phyloP scores from a whole-genome alignment of 2,113 vertebrate species.

The Labeo catla region DNA sequence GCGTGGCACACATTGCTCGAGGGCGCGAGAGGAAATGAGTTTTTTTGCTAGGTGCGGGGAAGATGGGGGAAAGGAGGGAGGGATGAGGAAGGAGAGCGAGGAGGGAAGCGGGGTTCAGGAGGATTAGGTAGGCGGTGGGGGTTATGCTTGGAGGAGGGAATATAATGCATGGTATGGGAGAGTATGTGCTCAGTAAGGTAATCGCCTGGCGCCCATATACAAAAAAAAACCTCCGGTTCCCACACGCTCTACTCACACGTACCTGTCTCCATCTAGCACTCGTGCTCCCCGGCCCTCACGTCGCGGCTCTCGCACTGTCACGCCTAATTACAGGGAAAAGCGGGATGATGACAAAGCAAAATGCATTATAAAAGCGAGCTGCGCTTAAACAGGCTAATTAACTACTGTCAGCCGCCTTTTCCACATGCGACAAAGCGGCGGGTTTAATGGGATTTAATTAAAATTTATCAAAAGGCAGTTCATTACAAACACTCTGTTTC shows the following conservation, averaged over 20 bases:
- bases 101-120: conserved; percentile 48
- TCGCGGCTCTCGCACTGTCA: conserved; percentile 71
- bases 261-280: conserved; percentile 5
- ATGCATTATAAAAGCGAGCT: conserved; percentile 68
- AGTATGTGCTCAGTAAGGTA: conserved; percentile 72
- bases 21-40: conserved; percentile 76
- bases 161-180: conserved; percentile 73
- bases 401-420: conserved; percentile 44
- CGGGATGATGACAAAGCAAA: conserved; percentile 70
- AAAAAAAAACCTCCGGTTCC: neutral
- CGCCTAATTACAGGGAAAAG: conserved; percentile 74
- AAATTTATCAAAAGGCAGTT: conserved; percentile 49
- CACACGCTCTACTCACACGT: neutral
- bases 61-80: conserved; percentile 21
- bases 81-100: conserved; percentile 46
- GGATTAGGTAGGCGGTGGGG: conserved; percentile 72
- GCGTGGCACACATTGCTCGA: conserved; percentile 71
- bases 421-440: conserved; percentile 38
- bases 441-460: conserved; percentile 48
- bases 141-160: conserved; percentile 76
- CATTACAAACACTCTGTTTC: conserved; percentile 49
- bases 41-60: conserved; percentile 62
- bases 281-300: conserved; percentile 36
- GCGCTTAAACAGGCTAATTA: conserved; percentile 53
- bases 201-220: conserved; percentile 52